Percentiles rank a stretch among this genome's conserved stretches.
Conservation (phyloP, 2,888 invertebrate genomes). For the Andrena chrysosceles region DNA sequence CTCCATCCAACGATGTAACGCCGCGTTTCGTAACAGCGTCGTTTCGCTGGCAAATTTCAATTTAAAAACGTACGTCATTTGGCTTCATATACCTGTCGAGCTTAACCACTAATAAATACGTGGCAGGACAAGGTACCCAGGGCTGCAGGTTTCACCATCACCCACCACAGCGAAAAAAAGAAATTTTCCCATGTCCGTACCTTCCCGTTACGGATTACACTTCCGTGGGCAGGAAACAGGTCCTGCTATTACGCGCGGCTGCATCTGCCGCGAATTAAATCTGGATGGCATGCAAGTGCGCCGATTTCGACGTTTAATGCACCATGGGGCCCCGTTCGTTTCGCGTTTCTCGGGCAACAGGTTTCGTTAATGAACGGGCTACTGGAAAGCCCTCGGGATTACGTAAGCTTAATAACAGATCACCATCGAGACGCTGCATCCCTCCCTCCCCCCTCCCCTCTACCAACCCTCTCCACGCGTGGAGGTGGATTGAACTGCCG, state of each 20-base stretch:
- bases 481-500: conserved; percentile 28
- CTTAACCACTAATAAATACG: too few relatives aligned
- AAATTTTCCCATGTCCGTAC: conserved; percentile 58
- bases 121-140: background rate
- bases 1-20: too few relatives aligned
- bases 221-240: conserved; percentile 68
- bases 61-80: too few relatives aligned
- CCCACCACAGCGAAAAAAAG: background rate
- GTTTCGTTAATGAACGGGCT: conserved; percentile 65
- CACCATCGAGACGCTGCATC: conserved; percentile 15
- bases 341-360: conserved; percentile 58
- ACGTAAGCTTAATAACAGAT: conserved; percentile 62
- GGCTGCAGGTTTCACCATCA: conserved; percentile 12
- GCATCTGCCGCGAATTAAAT: conserved; percentile 66
- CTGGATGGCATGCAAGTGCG: conserved; percentile 26
- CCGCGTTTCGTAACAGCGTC: too few relatives aligned
- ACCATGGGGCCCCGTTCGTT: conserved; percentile 22
- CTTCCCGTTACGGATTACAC: conserved; percentile 66
- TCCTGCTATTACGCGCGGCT: conserved; percentile 58
- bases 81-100: too few relatives aligned
- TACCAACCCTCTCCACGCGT: background rate
- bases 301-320: conserved; percentile 38
- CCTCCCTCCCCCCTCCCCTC: background rate
- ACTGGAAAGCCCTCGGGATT: conserved; percentile 45
- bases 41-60: too few relatives aligned